Base-by-base conservation (phyloP, 2,888 invertebrate genomes). In the Apoderus coryli region DNA sequence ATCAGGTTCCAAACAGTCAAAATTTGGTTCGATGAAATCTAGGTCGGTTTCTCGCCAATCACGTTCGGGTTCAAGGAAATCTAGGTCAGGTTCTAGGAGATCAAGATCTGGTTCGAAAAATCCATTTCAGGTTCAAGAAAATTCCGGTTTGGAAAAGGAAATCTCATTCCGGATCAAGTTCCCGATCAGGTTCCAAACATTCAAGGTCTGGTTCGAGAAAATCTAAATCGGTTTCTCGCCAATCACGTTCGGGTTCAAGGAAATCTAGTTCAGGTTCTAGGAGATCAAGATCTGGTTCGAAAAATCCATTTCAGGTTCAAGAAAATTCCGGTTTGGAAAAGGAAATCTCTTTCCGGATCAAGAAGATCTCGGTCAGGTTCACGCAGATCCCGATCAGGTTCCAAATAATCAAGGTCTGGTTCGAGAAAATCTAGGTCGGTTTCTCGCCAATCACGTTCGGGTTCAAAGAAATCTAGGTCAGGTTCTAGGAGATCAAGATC, bases 41-140 rank as follows among this genome's bases (percentile, higher is more conserved):
- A 26, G 27, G 27, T 14, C 27, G 4, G 19, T 6, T n/a, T 19
- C 29, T 9, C 33, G 5, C 15, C 24, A 30, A 29, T 36, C 40
- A 4, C 36, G 44, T 24, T 44, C 47, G n/a, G 29, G 24, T 9
- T 41, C 40, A 11, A 31, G 35, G 7, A 36, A 34, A 9, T 43
- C 41, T 16, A 38, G 37, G 14, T 44, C 44, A 10, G 36, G 40
- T 16, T 37, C 36, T 3, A 27, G 29, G 25, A 30, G 44, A 35
- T 52, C 53, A 7, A 42, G 52, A 24, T 55, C 54, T 4, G 41
- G 46, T 16, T 46, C 48, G 2, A 30, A 26, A 25, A 33, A 11
- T 46, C 46, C 3, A 44, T 46, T 23, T 56, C 54, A 3, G 40
- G 47, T 9, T 54, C 53, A n/a, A 47, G 37, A 27, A 36, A 46